phyloP scores from a whole-genome alignment of 2,888 invertebrate genomes.

The Belgica antarctica region DNA sequence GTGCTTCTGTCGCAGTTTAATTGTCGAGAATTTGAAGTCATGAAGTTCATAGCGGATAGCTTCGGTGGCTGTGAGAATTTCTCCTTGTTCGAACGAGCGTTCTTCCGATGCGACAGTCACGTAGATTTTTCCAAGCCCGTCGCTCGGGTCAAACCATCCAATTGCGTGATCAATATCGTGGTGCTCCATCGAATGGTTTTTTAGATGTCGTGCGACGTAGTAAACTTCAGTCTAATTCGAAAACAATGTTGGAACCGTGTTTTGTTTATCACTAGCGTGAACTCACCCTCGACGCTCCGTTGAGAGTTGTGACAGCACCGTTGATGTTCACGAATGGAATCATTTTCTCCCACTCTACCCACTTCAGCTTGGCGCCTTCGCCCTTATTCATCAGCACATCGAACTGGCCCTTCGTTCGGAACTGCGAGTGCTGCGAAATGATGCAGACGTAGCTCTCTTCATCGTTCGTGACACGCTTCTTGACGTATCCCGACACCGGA shows the following conservation, averaged over 20 bases:
- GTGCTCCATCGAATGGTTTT: conserved; percentile 46
- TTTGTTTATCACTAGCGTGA: neutral
- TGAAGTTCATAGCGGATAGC: conserved; percentile 74
- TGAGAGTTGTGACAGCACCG: conserved; percentile 51
- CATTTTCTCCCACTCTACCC: conserved; percentile 75
- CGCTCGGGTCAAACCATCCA: conserved; percentile 63
- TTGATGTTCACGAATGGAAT: conserved; percentile 44
- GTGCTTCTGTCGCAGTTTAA: conserved; percentile 53
- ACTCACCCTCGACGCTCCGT: conserved; percentile 18
- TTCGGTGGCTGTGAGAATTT: conserved; percentile 77
- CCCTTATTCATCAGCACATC: conserved; percentile 77
- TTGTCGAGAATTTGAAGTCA: conserved; percentile 59
- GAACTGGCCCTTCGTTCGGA: conserved; percentile 61
- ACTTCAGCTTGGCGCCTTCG: conserved; percentile 70
- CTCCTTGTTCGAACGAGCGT: conserved; percentile 61
- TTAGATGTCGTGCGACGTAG: conserved; percentile 57
- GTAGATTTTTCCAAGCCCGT: conserved; percentile 66
- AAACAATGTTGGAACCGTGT: neutral
- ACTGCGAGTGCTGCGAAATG: conserved; percentile 62
- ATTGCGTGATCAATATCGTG: conserved; percentile 41
- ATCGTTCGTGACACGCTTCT: conserved; percentile 56
- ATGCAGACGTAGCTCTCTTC: conserved; percentile 60
- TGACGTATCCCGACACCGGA: conserved; percentile 66
- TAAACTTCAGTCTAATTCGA: conserved; percentile 46
- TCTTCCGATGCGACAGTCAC: conserved; percentile 65